Base-by-base conservation (phyloP, 2,113 vertebrate genomes). In the Xerus inauris region DNA sequence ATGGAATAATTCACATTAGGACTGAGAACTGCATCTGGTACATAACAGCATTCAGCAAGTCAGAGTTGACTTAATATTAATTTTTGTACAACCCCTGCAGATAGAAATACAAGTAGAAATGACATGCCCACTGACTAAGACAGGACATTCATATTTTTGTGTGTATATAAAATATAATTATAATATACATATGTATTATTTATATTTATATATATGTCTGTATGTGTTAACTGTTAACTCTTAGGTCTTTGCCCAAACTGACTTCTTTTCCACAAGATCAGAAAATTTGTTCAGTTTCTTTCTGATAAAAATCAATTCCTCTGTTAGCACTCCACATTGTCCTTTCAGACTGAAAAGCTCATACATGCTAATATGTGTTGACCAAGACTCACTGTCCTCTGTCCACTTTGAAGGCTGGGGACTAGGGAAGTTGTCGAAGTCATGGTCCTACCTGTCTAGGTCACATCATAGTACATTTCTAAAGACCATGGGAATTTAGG, bases 201-300 rank as follows among this genome's bases (percentile, higher is more conserved):
- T n/a, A n/a, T n/a, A n/a, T n/a, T n/a, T n/a, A n/a, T n/a, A n/a
- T n/a, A n/a, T n/a, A 19, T 28, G 7, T 47, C 3, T 47, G 22
- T 22, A 13, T 65, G 6, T 65, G 62, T 64, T 84, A 84, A 84
- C 40, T 49, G 4, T 11, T 47, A 67, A 84, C 59, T 75, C 69
- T 45, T 9, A 67, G 45, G 24, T 22, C 28, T 94, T 85, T 65
- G n/a, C 77, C 40, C 51, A 94, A 92, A 84, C 6, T 62, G n/a
- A 88, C 59, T 64, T 42, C 19, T 79, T 77, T 86, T 73, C 22
- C 30, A 7, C 38, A 47, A 69, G 9, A 42, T 69, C 47, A 35
- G 59, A 94, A 42, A 26, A 26, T 69, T n/a, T 89, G 49, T 62
- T 87, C 22, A 32, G 26, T 62, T 49, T 67, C 71, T 71, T 91